Base-by-base conservation (phyloP, 2,113 vertebrate species). In the Megaceryle maxima region DNA sequence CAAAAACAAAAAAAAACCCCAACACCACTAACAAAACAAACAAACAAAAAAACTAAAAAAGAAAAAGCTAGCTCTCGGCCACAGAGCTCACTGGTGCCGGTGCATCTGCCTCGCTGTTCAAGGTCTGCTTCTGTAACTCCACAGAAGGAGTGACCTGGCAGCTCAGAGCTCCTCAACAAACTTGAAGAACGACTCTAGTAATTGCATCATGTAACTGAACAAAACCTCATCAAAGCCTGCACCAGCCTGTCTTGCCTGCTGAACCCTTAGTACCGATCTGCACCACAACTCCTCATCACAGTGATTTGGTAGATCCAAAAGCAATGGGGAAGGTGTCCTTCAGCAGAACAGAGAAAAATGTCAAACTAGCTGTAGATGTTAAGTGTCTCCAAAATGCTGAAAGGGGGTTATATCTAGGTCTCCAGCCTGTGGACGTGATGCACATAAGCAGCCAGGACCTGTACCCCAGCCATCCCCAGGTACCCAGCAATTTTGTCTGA, bases 401-500 rank as follows among this genome's bases (percentile, higher is more conserved):
- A 70, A 37, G 9, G 8, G 6, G 7, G 10, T 44, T 68, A 50
- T 17, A 72, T 10, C 44, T 77, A 13, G 28, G 68, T 37, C 8
- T 33, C 25, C 48, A 73, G 29, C 6, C 21, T 39, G 28, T 0
- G 0, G 62, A 64, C 0, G 0, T 13, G 14, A 70, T 18, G 33
- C 11, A 11, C 10, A n/a, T 14, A 22, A 73, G 48, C 41, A 78
- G 66, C 10, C 70, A 69, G 29, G 48, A 63, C 14, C 76, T n/a
- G 24, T 60, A 6, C 17, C 56, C n/a, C 29, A 44, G 48, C 18
- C 43, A 24, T 4, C 39, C 31, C 33, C 55, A 55, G 31, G 29
- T 20, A 50, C 59, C 11, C 69, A 75, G 51, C 5, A 41, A 56
- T 92, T 87, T 51, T 92, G 13, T 24, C 48, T 43, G 33, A 88